A percentile compares a stretch with the other conserved stretches of the same genome.
Conservation (phyloP, 2,888 invertebrate species). For the Orchestes rusci region DNA sequence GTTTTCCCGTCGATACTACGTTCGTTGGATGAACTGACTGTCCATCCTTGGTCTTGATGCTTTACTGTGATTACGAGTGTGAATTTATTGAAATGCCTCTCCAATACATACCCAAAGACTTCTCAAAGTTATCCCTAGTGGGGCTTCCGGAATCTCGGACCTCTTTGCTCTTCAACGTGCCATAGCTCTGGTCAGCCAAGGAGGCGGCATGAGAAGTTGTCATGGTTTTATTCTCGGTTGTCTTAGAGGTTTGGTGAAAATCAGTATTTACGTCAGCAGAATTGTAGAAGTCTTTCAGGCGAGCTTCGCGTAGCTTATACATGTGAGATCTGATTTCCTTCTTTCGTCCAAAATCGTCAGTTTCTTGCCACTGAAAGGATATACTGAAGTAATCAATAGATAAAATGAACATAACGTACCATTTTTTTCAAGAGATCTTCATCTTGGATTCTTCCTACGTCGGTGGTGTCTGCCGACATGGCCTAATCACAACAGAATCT, state of each 20-base stretch:
- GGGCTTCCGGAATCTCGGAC: constrained; percentile 72
- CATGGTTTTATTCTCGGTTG: constrained; percentile 13
- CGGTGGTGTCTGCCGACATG: constrained; percentile 44
- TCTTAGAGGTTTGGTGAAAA: constrained; percentile 28
- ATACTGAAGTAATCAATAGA: no score
- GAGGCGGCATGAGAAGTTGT: constrained; percentile 55
- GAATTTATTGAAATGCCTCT: background rate
- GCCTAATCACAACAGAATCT: constrained; percentile 5
- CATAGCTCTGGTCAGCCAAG: constrained; percentile 68
- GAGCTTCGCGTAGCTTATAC: constrained; percentile 75
- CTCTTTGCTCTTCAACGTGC: constrained; percentile 71
- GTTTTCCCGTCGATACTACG: constrained; percentile 59
- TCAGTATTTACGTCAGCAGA: constrained; percentile 32
- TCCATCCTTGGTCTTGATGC: constrained; percentile 55
- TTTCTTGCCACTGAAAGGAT: constrained; percentile 71
- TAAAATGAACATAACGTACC: constrained; percentile 46
- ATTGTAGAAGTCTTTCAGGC: constrained; percentile 66
- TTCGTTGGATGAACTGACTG: constrained; percentile 56
- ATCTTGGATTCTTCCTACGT: constrained; percentile 65
- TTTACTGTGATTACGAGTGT: no score
- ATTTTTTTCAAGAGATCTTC: constrained; percentile 71
- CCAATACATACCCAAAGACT: constrained; percentile 30
- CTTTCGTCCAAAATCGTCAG: constrained; percentile 78
- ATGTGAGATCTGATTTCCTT: constrained; percentile 81
- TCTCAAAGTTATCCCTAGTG: constrained; percentile 50